Conservation (phyloP, 2,888 invertebrate genomes). For the Drosophila birchii region DNA sequence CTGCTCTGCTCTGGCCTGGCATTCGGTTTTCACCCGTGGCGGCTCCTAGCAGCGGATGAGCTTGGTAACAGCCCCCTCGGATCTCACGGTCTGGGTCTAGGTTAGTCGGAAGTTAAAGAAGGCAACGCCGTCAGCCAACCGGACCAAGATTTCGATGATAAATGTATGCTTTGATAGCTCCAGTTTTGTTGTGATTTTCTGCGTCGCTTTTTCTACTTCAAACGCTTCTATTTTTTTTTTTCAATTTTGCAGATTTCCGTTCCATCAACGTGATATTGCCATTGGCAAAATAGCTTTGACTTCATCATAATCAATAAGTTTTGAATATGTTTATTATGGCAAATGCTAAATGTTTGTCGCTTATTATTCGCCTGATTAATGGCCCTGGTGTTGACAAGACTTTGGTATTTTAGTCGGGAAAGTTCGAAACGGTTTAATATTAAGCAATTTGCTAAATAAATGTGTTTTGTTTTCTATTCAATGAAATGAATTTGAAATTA, state of each 20-base stretch:
- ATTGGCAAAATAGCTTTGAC: conserved; percentile 38
- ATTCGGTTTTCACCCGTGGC: conserved; percentile 23
- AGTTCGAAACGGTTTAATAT: conserved; percentile 3
- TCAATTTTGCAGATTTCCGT: conserved; percentile 29
- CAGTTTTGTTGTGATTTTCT: conserved; percentile 54
- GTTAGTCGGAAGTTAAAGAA: conserved; percentile 65
- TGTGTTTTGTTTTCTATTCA: not conserved
- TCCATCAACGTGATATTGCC: conserved; percentile 42
- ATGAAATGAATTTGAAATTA: not conserved
- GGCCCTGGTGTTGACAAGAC: conserved; percentile 40
- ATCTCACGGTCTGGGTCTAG: conserved; percentile 76
- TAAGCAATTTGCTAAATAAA: not conserved
- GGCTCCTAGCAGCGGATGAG: conserved; percentile 27
- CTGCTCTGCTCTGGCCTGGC: conserved; percentile 16
- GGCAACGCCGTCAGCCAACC: conserved; percentile 31
- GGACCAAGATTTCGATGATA: conserved; percentile 67
- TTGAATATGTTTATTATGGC: conserved; percentile 32
- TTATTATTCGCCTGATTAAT: conserved; percentile 47
- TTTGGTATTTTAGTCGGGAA: conserved; percentile 18
- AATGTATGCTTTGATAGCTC: conserved; percentile 62
- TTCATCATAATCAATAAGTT: conserved; percentile 41
- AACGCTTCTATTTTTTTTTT: conserved; percentile 25
- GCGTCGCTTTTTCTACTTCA: conserved; percentile 47
- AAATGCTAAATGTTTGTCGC: conserved; percentile 45
- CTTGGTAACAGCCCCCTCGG: conserved; percentile 40